Evolutionary conservation across 2,888 invertebrate species (phyloP), one percentile per base, ranked within the genome.

Genomic region (Saturnia pavonia): DNA sequence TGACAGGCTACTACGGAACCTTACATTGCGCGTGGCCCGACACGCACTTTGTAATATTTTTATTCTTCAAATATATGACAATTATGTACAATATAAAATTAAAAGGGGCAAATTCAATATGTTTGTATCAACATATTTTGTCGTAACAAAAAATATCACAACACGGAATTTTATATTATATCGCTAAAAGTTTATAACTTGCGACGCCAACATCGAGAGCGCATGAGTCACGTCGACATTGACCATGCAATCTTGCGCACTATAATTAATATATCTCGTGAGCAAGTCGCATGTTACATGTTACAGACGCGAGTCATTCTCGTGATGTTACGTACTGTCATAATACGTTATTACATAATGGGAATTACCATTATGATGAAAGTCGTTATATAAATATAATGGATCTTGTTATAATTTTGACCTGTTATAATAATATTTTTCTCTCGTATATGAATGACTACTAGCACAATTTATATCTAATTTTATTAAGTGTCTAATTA

Each of bases 171-270:
- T 34, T 34, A 48, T 48, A 19, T 6, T 51, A 12, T 1, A 60
- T 65, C 80, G 79, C 80, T 75, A 7, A 12, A 51, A 70, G 67
- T 75, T 69, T 70, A 19, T 73, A 9, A 54, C 75, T 80, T 76
- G 72, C 14, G 63, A 78, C 75, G 34, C 63, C 22, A 2, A 12
- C 45, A 27, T 63, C 65, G 66, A 43, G 67, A 51, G 67, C 67
- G 71, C 73, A 71, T 76, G 74, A 76, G 71, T 75, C 75, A 75
- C 67, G 66, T 69, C 70, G 72, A 66, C 75, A 76, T 70, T 73
- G 75, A 72, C 74, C 75, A 72, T 48, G 70, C 67, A 72, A 70
- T 73, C 73, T 72, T 67, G 40, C 68, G 63, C 60, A 65, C 51
- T 54, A 27, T 67, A 71, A 72, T 72, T 71, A 74, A 65, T 57